Evolutionary conservation across 2,113 vertebrate genomes (phyloP), one percentile per base, ranked within the genome.

Genomic region (Vombatus ursinus): DNA sequence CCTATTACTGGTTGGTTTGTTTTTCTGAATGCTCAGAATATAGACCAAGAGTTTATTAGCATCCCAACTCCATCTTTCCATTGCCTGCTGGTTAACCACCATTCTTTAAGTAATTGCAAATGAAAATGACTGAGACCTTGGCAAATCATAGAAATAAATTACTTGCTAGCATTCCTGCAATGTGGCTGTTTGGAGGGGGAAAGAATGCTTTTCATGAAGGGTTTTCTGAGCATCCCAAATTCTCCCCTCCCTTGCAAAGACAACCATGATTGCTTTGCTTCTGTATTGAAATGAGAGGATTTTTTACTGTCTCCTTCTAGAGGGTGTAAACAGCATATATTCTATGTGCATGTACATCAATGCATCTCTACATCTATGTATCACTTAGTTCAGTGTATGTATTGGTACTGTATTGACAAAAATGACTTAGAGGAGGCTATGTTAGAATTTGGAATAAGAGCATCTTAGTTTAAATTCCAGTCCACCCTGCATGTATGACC

Each of bases 11-110:
- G 96, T 97, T 84, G 68, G 19, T 84, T 37, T 68, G 57, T 97
- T 97, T 98, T 97, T 97, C 97, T 98, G 96, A 98, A 98, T 98
- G 97, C 96, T 94, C 50, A 94, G 97, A 97, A 98, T 97, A 97
- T 97, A 97, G 96, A 96, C 96, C 97, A 16, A 3, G 95, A 96
- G 94, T 97, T 50, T 97, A 97, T 98, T 98, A 97, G 97, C 97
- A 96, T 92, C 19, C 31, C 25, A 2, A 93, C 94, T 96, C 96
- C 68, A 0, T 50, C 97, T 95, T 92, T 96, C 96, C 47, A 5
- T 92, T 97, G 98, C 98, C 97, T 31, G 93, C 96, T 97, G 97
- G 68, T 84, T 84, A 84, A 96, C 97, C 97, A 97, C 92, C 94
- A 50, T 50, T 90, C 90, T 90, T 96, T 97, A 96, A 98, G 97